Percentiles rank a stretch among this genome's conserved stretches.
Conservation (phyloP, 2,888 invertebrate species). For the Sepioteuthis lessoniana region DNA sequence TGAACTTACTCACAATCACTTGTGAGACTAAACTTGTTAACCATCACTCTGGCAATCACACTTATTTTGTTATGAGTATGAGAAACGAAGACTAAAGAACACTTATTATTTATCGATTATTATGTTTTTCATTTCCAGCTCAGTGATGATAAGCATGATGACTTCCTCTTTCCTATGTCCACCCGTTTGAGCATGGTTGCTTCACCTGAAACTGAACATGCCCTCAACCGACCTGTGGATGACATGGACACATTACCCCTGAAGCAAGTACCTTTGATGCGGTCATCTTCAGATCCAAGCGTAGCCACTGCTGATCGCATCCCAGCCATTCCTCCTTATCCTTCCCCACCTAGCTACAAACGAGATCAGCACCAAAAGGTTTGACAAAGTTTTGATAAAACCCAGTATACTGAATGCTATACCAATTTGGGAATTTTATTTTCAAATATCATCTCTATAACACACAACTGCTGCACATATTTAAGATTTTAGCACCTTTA, state of each 20-base stretch:
- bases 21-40: too few species aligned
- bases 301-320: constrained; percentile 92
- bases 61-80: background rate
- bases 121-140: constrained; percentile 80
- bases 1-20: background rate
- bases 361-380: constrained; percentile 51
- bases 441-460: background rate
- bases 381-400: constrained; percentile 50
- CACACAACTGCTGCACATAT: background rate
- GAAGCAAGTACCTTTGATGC: constrained; percentile 77
- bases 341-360: constrained; percentile 88
- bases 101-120: background rate
- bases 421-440: background rate
- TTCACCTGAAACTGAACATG: constrained; percentile 95
- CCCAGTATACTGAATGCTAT: constrained; percentile 67
- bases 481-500: background rate
- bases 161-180: constrained; percentile 99
- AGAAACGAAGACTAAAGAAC: background rate
- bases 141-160: constrained; percentile 96
- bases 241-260: constrained; percentile 64
- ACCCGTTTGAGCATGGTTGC: constrained; percentile 92
- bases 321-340: constrained; percentile 73
- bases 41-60: background rate
- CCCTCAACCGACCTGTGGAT: constrained; percentile 75
- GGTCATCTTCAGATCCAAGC: constrained; percentile 94